These are phyloP conservation scores for Ailurus styani DNA, from an alignment of 2,113 vertebrate genomes.

Conservation along the genomic window DNA sequence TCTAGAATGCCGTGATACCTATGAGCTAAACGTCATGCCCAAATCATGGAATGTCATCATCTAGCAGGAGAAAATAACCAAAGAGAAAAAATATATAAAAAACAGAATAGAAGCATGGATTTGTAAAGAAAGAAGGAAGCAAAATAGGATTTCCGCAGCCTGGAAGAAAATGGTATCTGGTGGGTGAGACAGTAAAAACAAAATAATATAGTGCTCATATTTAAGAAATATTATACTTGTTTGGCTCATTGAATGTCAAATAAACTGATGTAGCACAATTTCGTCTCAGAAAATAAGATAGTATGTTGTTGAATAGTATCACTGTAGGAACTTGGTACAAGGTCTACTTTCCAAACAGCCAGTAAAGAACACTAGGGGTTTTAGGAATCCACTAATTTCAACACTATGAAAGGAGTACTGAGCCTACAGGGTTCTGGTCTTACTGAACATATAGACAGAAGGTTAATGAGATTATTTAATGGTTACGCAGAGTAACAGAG, in stretches of 20 bases:
- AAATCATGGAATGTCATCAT: fast-evolving
- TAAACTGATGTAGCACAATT: not conserved
- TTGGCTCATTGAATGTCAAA: not conserved
- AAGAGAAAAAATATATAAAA: not conserved
- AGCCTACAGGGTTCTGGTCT: not conserved
- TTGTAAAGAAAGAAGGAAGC: not conserved
- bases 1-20: not conserved
- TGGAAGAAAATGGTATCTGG: not conserved
- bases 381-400: not conserved
- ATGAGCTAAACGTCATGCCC: not conserved
- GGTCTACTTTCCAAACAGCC: not conserved
- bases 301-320: not conserved
- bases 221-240: not conserved
- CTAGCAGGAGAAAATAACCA: not conserved
- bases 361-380: not conserved
- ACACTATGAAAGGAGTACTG: not conserved
- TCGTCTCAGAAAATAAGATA: not conserved
- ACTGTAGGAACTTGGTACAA: not conserved
- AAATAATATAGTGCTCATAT: not conserved
- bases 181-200: not conserved
- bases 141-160: not conserved
- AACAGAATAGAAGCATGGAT: not conserved
- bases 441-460: not conserved
- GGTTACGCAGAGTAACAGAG: not conserved
- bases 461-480: not conserved